These are phyloP conservation scores for Dicrostonyx torquatus DNA, from an alignment of 2,797 vertebrate genomes.

Conservation along the genomic window DNA sequence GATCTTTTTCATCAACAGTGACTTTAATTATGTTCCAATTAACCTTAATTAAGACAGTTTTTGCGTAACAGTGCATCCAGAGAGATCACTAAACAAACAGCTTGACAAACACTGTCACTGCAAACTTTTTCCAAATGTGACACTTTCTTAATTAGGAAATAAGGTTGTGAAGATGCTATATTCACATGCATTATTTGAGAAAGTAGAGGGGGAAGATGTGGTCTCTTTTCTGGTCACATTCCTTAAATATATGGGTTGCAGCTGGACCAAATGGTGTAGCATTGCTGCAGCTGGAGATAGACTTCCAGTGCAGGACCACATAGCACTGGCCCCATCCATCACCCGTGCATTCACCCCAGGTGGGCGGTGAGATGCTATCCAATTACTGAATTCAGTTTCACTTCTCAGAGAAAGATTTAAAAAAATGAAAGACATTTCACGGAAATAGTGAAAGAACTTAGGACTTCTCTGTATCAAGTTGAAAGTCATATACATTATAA, in stretches of 20 bases:
- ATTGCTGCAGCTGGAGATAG: not conserved
- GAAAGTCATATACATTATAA: conserved; percentile 26
- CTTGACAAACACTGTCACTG: conserved; percentile 85
- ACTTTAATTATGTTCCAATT: conserved; percentile 84
- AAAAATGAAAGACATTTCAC: conserved; percentile 44
- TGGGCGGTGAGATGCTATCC: not conserved
- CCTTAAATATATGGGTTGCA: conserved; percentile 68
- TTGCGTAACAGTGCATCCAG: conserved; percentile 79
- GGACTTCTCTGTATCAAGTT: conserved; percentile 9
- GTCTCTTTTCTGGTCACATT: conserved; percentile 18
- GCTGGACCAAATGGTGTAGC: not conserved
- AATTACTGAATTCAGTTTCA: conserved; percentile 22
- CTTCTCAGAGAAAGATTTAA: conserved; percentile 39
- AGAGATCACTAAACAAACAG: conserved; percentile 84
- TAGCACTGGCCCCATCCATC: not conserved
- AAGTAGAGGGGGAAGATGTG: not conserved
- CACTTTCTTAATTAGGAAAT: conserved; percentile 80
- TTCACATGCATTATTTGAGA: conserved; percentile 79
- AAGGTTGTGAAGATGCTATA: conserved; percentile 72
- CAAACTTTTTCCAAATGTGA: conserved; percentile 79
- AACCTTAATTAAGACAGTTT: conserved; percentile 86
- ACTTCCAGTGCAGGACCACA: not conserved
- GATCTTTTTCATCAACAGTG: conserved; percentile 78
- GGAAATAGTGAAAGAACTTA: conserved; percentile 43
- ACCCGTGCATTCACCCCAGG: not conserved